phyloP scores from a whole-genome alignment of 2,113 vertebrate genomes.

The Megaleporinus macrocephalus region DNA sequence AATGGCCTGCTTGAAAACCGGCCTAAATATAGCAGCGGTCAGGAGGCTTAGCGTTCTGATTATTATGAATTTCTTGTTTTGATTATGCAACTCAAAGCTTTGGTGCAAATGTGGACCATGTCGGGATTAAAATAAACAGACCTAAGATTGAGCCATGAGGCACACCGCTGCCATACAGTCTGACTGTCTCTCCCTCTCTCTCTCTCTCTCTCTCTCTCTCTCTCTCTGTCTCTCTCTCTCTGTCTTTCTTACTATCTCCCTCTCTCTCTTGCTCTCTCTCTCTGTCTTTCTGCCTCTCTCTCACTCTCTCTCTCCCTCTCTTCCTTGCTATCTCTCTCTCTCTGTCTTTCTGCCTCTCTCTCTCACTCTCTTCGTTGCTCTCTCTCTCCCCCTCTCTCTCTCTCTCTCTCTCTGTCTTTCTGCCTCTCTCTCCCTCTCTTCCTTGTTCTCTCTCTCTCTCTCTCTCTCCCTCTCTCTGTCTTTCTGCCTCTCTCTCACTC shows the following conservation, averaged over 20 bases:
- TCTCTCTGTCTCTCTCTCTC: background rate
- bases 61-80: constrained; percentile 56
- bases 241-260: constrained; percentile 9
- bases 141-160: constrained; percentile 55
- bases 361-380: too few relatives aligned
- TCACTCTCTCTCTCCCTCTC: constrained; percentile 15
- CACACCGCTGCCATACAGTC: constrained; percentile 46
- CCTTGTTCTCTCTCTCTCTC: too few relatives aligned
- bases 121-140: constrained; percentile 53
- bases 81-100: constrained; percentile 64
- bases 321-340: background rate
- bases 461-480: too few relatives aligned
- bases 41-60: constrained; percentile 62
- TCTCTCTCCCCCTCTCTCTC: too few relatives aligned
- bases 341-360: background rate
- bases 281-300: background rate
- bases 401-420: too few relatives aligned
- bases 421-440: too few relatives aligned
- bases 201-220: constrained; percentile 24
- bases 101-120: constrained; percentile 54
- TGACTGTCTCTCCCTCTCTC: constrained; percentile 39
- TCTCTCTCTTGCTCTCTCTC: background rate
- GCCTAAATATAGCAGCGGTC: constrained; percentile 50
- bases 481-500: too few relatives aligned
- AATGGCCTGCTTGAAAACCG: constrained; percentile 20